A percentile compares a stretch with the other conserved stretches of the same genome.
Evolutionary conservation across 2,113 vertebrate species (phyloP).

Genomic region (Macrotis lagotis): DNA sequence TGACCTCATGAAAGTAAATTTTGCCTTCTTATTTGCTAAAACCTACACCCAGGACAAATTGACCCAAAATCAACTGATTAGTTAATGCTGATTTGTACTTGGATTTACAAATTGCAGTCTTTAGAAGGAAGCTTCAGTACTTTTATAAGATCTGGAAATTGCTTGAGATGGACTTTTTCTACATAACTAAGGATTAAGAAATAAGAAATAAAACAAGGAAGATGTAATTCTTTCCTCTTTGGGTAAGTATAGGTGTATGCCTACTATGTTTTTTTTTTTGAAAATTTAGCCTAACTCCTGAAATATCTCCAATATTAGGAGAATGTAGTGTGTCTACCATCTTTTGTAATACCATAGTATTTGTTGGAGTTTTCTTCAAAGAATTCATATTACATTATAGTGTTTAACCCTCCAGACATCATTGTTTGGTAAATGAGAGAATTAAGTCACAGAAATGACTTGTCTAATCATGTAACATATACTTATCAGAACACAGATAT

Average conservation of each 20-base stretch:
- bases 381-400: not conserved
- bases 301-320: not conserved
- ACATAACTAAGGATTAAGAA: not conserved
- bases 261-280: not conserved
- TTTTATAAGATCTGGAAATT: fast-evolving
- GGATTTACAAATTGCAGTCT: slow-evolving; percentile 69
- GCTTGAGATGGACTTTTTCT: not conserved
- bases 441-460: fast-evolving
- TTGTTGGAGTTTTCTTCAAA: fast-evolving
- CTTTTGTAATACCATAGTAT: fast-evolving
- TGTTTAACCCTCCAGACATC: not conserved
- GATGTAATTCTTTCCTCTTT: too few relatives aligned
- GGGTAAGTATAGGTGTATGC: not conserved
- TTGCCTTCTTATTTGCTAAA: not conserved
- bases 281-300: too few relatives aligned
- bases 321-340: not conserved
- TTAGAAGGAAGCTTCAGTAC: not conserved
- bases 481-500: not conserved
- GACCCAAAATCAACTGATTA: fast-evolving
- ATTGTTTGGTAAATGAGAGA: not conserved
- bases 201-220: fast-evolving
- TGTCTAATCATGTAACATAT: not conserved
- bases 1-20: not conserved
- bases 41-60: not conserved
- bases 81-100: not conserved